A percentile compares a stretch with the other conserved stretches of the same genome.
These are phyloP conservation scores for Hippocampus abdominalis DNA, from an alignment of 2,113 vertebrate genomes.

Conservation along the genomic window DNA sequence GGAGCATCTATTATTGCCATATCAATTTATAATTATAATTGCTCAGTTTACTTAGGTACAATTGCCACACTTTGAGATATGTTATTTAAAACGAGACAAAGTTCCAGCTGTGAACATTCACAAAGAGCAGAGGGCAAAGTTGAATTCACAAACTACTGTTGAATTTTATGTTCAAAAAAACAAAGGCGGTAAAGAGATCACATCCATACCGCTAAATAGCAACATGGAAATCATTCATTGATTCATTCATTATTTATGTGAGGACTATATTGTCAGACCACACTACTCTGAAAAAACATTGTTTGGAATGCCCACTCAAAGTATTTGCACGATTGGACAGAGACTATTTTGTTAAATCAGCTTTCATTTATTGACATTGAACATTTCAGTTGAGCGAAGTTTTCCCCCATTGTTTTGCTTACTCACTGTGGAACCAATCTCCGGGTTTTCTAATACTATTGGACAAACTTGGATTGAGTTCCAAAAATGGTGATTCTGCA, in stretches of 20 bases:
- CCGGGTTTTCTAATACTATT: background rate
- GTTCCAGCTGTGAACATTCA: background rate
- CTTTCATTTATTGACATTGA: too few relatives aligned
- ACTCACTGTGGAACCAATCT: background rate
- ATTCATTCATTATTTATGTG: constrained; percentile 4
- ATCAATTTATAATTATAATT: background rate
- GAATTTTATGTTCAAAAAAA: constrained; percentile 25
- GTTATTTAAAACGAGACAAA: constrained; percentile 1
- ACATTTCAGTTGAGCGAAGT: too few relatives aligned
- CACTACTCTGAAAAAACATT: background rate
- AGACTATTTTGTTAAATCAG: too few relatives aligned
- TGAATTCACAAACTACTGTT: constrained; percentile 20
- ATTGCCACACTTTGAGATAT: constrained; percentile 6
- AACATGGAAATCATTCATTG: background rate
- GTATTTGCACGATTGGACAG: background rate
- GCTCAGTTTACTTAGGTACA: background rate
- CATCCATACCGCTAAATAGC: background rate
- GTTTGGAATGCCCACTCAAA: background rate
- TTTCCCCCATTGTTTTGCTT: background rate
- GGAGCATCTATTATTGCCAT: background rate
- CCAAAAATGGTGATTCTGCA: background rate
- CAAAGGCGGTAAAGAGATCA: constrained; percentile 19
- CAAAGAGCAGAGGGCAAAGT: constrained; percentile 19
- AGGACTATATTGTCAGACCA: constrained; percentile 11
- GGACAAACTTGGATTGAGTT: background rate